Evolutionary conservation across 2,113 vertebrate species (phyloP).

Genomic region (Sprattus sprattus): DNA sequence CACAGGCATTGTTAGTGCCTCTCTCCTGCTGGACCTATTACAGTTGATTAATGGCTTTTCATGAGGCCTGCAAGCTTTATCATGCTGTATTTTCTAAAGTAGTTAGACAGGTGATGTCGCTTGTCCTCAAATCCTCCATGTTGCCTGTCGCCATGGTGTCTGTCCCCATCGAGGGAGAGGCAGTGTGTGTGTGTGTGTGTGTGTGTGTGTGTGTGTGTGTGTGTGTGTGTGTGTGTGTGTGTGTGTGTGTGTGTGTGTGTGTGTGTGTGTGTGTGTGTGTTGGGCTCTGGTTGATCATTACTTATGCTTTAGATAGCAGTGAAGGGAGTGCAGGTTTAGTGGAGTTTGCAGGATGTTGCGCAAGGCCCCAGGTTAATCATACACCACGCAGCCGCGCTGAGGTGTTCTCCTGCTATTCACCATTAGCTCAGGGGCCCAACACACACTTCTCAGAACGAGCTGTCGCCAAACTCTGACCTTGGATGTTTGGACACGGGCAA

Average conservation of each 20-base stretch:
- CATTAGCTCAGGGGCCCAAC: neutral
- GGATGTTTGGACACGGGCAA: too few species aligned
- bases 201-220: neutral
- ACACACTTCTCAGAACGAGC: neutral
- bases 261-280: neutral
- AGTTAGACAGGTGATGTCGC: slow-evolving; percentile 38
- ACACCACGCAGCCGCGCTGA: slow-evolving; percentile 23
- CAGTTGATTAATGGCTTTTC: too few species aligned
- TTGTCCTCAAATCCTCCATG: slow-evolving; percentile 22
- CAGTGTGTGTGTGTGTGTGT: neutral
- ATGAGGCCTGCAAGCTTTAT: slow-evolving; percentile 40
- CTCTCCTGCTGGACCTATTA: too few species aligned
- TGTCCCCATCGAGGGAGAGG: slow-evolving; percentile 21
- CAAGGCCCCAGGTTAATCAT: slow-evolving; percentile 50
- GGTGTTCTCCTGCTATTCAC: too few species aligned
- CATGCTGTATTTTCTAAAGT: slow-evolving; percentile 23
- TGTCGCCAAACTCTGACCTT: too few species aligned
- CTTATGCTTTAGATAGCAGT: slow-evolving; percentile 26
- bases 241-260: neutral
- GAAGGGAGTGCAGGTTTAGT: slow-evolving; percentile 40
- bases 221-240: neutral
- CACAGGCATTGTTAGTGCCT: too few species aligned
- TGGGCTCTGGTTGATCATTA: slow-evolving; percentile 44
- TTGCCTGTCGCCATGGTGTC: slow-evolving; percentile 36
- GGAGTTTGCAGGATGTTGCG: slow-evolving; percentile 47